Evolutionary conservation across 1,140 invertebrate species (phyloP).

Genomic region (Cotesia chilonis): DNA sequence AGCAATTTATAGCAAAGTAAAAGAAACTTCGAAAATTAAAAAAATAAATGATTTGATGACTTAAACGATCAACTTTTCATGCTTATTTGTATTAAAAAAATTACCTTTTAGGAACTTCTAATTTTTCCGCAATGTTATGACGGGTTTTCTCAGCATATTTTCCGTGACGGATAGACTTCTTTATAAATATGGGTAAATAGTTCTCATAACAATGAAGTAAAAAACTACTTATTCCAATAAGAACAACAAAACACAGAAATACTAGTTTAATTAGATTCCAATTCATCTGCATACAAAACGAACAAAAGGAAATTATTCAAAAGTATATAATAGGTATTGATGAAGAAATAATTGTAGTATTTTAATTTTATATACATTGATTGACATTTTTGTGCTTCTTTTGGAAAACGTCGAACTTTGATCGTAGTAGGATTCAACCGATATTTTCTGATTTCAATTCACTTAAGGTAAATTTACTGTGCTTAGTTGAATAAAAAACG

Average conservation of each 20-base stretch:
- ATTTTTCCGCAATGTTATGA: constrained; percentile 62
- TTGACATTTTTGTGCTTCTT: no score
- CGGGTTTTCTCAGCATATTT: constrained; percentile 70
- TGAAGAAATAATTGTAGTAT: no score
- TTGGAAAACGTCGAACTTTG: no score
- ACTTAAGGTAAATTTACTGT: no score
- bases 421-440: no score
- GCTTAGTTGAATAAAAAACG: no score
- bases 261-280: constrained; percentile 68
- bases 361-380: no score
- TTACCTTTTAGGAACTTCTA: constrained; percentile 76
- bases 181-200: constrained; percentile 71
- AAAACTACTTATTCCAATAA: constrained; percentile 66
- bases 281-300: constrained; percentile 36
- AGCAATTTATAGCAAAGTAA: no score
- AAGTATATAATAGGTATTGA: no score
- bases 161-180: constrained; percentile 73
- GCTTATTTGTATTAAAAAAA: background rate
- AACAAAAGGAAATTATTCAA: no score
- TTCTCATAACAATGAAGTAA: constrained; percentile 71
- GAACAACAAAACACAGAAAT: constrained; percentile 66
- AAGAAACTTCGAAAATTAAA: no score
- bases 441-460: no score
- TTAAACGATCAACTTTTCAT: constrained; percentile 28
- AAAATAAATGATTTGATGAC: background rate